phyloP scores from a whole-genome alignment of 2,888 invertebrate genomes.

The Cantharis flavilabris region DNA sequence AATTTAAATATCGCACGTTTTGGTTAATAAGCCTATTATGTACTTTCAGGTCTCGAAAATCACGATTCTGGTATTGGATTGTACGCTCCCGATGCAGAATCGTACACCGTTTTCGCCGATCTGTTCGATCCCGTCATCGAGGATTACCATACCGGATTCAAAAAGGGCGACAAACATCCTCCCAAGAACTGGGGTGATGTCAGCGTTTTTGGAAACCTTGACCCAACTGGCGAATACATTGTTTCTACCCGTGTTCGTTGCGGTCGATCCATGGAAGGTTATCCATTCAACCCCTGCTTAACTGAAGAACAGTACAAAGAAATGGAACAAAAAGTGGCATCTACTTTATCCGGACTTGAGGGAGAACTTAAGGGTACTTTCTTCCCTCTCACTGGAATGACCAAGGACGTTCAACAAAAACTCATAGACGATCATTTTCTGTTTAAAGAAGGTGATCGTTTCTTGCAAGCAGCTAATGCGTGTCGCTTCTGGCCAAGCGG shows the following conservation, averaged over 20 bases:
- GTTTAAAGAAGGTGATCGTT: conserved; percentile 95
- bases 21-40: not conserved
- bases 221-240: conserved; percentile 88
- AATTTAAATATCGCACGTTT: not conserved
- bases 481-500: conserved; percentile 98
- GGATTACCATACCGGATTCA: conserved; percentile 95
- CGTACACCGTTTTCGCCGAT: conserved; percentile 89
- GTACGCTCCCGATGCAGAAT: conserved; percentile 96
- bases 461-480: conserved; percentile 90
- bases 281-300: conserved; percentile 97
- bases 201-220: conserved; percentile 86
- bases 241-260: conserved; percentile 96
- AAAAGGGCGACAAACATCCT: conserved; percentile 93
- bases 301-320: conserved; percentile 97
- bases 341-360: conserved; percentile 79
- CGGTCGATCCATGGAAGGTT: conserved; percentile 92
- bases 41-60: conserved; percentile 80
- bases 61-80: conserved; percentile 96
- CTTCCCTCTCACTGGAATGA: conserved; percentile 94
- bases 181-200: conserved; percentile 94
- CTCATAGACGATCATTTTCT: conserved; percentile 98
- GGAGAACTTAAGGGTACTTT: conserved; percentile 94
- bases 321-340: conserved; percentile 90
- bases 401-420: conserved; percentile 93
- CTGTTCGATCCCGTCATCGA: conserved; percentile 98